Base-by-base conservation (phyloP, 1,140 invertebrate species). In the Cecropterus lyciades region DNA sequence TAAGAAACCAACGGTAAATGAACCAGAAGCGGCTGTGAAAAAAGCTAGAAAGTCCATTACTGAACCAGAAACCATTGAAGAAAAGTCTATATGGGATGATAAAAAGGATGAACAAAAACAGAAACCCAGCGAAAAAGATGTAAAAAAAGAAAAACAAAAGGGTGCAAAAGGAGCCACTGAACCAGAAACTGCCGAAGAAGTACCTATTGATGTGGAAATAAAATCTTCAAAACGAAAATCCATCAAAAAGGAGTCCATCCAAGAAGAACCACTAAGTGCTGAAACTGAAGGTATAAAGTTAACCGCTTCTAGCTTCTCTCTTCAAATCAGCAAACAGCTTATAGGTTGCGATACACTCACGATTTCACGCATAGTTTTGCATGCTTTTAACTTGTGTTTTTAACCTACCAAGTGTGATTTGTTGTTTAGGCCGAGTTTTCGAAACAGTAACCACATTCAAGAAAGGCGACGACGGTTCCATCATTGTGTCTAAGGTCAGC, bases 401-500 rank as follows among this genome's bases (percentile, higher is more conserved):
- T 92, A 91, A 92, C 89, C 84, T 67, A 68, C 71, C 73, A 80
- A 83, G 87, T 92, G 87, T 90, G 87, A 84, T 90, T 90, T 89
- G 77, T 88, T 90, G 87, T 92, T 84, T 92, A 92, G 89, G 87
- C 70, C 87, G 88, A 87, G 89, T 92, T 85, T 85, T 93, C 91
- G 92, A 94, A 93, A 93, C 93, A 83, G 88, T 93, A 80, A 93
- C 92, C 87, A 93, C 90, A 75, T 94, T 89, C 93, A 94, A 93
- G 91, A 92, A 93, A 71, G 93, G 92, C 66, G 90, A 91, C 46
- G 91, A 93, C 55, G 94, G 93, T 73, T 94, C 94, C 69, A 95
- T 94, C 70, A 93, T 95, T 67, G 93, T 94, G 52, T 94, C 94
- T 80, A 94, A 94, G 72, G 92, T 94, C 73, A 94, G 93, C 87